Percentiles rank a stretch among this genome's conserved stretches.
Conservation (phyloP, 2,888 invertebrate species). For the Dione vanillae region DNA sequence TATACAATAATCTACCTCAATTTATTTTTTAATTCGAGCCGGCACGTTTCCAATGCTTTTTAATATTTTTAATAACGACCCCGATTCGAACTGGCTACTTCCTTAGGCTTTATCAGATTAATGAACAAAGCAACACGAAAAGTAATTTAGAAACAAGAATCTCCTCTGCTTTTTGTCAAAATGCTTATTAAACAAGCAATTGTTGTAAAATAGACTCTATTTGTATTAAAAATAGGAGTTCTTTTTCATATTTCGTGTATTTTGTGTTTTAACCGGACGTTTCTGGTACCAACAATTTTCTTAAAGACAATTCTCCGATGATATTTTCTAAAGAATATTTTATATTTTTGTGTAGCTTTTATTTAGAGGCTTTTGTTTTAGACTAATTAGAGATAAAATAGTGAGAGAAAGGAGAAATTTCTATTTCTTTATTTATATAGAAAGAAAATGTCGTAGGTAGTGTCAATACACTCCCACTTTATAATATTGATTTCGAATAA, state of each 20-base stretch:
- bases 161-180: constrained; percentile 19
- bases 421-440: too few relatives aligned
- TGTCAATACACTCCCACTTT: too few relatives aligned
- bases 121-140: background rate
- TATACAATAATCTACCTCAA: too few relatives aligned
- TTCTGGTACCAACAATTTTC: constrained; percentile 18
- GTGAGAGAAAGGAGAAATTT: too few relatives aligned
- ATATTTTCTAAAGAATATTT: constrained; percentile 6
- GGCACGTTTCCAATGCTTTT: too few relatives aligned
- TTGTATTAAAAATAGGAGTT: background rate
- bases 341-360: background rate
- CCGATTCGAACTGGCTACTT: background rate
- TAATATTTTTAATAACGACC: background rate
- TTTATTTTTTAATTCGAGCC: too few relatives aligned
- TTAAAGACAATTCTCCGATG: constrained; percentile 14
- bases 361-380: background rate
- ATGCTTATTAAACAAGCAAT: constrained; percentile 2
- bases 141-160: constrained; percentile 21
- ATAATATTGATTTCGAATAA: too few relatives aligned
- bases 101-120: constrained; percentile 9
- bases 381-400: background rate
- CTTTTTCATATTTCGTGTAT: background rate
- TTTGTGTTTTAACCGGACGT: constrained; percentile 27
- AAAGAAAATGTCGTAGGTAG: too few relatives aligned
- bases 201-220: background rate